A percentile compares a stretch with the other conserved stretches of the same genome.
Evolutionary conservation across 2,113 vertebrate genomes (phyloP).

Genomic region (Anolis sagrei): DNA sequence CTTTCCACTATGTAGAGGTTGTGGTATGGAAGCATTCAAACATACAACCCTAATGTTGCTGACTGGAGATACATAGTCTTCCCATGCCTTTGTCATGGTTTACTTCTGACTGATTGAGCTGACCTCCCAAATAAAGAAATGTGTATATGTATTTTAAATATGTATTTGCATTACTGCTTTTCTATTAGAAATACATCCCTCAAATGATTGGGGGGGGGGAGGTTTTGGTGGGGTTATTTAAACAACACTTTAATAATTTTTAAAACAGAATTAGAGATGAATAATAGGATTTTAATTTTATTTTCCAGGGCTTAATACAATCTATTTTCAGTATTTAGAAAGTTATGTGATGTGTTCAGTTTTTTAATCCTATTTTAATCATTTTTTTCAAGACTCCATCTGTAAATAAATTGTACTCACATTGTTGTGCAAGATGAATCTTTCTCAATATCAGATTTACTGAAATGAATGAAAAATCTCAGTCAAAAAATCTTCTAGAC

Average conservation of each 20-base stretch:
- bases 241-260: not conserved
- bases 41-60: not conserved
- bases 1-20: not conserved
- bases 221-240: not conserved
- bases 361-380: not conserved
- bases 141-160: not conserved
- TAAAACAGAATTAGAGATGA: not conserved
- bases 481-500: not conserved
- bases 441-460: not conserved
- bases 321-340: constrained; percentile 5
- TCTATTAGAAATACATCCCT: not conserved
- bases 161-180: not conserved
- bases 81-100: not conserved
- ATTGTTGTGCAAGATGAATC: not conserved
- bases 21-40: not conserved
- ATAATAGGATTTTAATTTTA: not conserved
- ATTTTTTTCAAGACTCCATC: not conserved
- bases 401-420: not conserved
- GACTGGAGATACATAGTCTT: not conserved
- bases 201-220: no score
- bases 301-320: not conserved
- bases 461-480: not conserved
- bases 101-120: not conserved
- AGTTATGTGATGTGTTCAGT: not conserved
- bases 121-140: not conserved